Evolutionary conservation across 1,140 invertebrate genomes (phyloP), one percentile per base, ranked within the genome.

Genomic region (Cyclina sinensis): DNA sequence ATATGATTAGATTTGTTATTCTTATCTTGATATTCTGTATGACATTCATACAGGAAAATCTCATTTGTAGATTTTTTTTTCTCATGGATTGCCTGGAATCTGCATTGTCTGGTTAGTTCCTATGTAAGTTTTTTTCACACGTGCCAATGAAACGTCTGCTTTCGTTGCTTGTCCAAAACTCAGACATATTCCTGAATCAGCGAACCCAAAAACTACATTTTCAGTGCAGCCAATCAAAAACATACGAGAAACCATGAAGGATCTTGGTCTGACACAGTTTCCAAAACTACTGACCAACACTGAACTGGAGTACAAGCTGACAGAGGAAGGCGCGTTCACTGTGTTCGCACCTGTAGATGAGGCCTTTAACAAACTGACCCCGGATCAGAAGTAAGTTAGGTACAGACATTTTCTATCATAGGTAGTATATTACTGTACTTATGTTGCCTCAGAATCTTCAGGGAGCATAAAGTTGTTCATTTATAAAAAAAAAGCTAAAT

Each of bases 321-420:
- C n/a, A 18, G 78, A 82, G 24, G 30, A 32, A 46, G 86, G 86
- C 12, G 86, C 86, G 1, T 88, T 57, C 35, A 88, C 86, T n/a
- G 86, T 88, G 27, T 88, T 88, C 43, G 79, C 73, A 24, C 86
- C 86, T 5, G 39, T 82, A 39, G 86, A 88, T 35, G 79, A 83
- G 62, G 86, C 86, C 11, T 88, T 88, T 32, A 43, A 88, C 14
- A 43, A 57, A 32, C 32, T 88, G 11, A 88, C 86, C 12, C 35
- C 82, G 46, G 86, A 88, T 57, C 86, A 88, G 86, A 81, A 81
- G 86, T 88, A 88, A 87, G 85, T 80, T 35, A 86, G 83, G 70
- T 83, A 83, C 46, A 83, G 11, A 83, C 21, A 39, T 51, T 83
- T 83, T 21, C n/a, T 70, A 2, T 70, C 74, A 57, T 54, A 43